A percentile compares a stretch with the other conserved stretches of the same genome.
These are phyloP conservation scores for Pionites leucogaster DNA, from an alignment of 2,113 vertebrate species.

Conservation along the genomic window DNA sequence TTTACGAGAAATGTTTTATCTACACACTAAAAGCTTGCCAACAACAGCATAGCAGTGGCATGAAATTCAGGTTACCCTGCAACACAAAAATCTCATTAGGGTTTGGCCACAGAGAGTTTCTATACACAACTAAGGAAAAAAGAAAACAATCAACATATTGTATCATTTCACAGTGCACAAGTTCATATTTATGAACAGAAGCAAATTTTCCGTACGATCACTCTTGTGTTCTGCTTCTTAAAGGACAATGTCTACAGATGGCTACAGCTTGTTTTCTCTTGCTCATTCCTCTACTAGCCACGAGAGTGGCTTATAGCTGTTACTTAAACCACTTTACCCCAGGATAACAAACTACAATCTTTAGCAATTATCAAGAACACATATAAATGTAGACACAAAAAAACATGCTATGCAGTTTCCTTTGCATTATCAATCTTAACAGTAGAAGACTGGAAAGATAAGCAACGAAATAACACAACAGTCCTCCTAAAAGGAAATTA, in stretches of 20 bases:
- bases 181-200: neutral
- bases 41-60: neutral
- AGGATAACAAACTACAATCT: neutral
- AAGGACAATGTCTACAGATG: neutral
- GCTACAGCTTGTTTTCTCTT: neutral
- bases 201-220: neutral
- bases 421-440: neutral
- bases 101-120: neutral
- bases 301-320: neutral
- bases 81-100: neutral
- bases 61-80: neutral
- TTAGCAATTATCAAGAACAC: neutral
- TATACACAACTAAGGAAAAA: neutral
- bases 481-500: neutral
- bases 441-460: neutral
- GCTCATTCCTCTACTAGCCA: neutral
- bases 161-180: conserved; percentile 12
- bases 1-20: neutral
- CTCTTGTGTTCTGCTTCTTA: neutral
- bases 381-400: neutral
- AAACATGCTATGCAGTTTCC: neutral
- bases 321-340: neutral
- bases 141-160: neutral
- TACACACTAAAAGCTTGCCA: neutral
- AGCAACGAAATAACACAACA: neutral